These are phyloP conservation scores for Morpho deidamia DNA, from an alignment of 2,888 invertebrate species.

Conservation along the genomic window DNA sequence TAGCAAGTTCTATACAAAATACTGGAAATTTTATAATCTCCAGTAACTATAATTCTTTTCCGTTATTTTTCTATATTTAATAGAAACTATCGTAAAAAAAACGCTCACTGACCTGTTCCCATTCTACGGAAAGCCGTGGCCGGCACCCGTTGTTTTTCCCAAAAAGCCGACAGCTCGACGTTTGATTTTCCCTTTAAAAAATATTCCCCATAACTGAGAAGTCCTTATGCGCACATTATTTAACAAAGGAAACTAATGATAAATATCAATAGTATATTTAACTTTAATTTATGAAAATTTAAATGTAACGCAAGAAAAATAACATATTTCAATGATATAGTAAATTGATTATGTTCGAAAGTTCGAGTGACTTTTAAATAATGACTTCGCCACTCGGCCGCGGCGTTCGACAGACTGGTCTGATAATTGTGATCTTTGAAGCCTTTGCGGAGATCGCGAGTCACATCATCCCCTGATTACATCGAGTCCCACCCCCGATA, in stretches of 20 bases:
- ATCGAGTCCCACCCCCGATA: constrained; percentile 71
- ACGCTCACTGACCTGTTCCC: constrained; percentile 82
- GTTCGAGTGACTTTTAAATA: constrained; percentile 45
- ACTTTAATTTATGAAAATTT: background rate
- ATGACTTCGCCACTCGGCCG: constrained; percentile 67
- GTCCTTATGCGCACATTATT: constrained; percentile 7
- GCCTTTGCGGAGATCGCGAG: constrained; percentile 74
- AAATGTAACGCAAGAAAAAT: background rate
- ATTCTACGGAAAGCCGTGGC: constrained; percentile 81
- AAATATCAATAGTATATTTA: background rate
- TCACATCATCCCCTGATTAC: constrained; percentile 79
- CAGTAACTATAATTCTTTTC: no score
- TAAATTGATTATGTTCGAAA: constrained; percentile 9
- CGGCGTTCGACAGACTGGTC: constrained; percentile 77
- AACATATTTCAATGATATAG: no score
- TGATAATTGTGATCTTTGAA: constrained; percentile 78
- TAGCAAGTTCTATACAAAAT: no score
- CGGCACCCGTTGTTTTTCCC: constrained; percentile 80
- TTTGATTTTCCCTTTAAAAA: constrained; percentile 28
- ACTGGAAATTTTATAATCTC: no score
- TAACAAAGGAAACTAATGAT: background rate
- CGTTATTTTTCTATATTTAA: no score
- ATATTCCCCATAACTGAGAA: constrained; percentile 27
- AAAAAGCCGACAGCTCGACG: constrained; percentile 75
- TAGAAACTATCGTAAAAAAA: background rate